Percentiles rank a stretch among this genome's conserved stretches.
phyloP scores from a whole-genome alignment of 2,888 invertebrate genomes.

The Dilophus febrilis region DNA sequence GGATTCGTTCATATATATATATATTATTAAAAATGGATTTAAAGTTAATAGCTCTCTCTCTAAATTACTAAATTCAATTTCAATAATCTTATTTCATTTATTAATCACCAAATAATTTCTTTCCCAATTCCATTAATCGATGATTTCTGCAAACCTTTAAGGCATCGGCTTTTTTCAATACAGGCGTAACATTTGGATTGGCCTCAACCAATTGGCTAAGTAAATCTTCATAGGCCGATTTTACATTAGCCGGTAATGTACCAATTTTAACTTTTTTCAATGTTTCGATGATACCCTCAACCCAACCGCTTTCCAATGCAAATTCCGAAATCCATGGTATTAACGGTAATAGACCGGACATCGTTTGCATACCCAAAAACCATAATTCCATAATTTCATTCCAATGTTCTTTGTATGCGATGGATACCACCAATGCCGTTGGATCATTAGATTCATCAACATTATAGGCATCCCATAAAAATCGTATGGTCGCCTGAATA shows the following conservation, averaged over 20 bases:
- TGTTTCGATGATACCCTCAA: constrained; percentile 68
- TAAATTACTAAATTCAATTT: no score
- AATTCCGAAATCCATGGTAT: constrained; percentile 84
- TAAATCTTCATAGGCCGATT: constrained; percentile 82
- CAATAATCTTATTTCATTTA: no score
- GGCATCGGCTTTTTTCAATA: constrained; percentile 67
- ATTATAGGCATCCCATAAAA: constrained; percentile 83
- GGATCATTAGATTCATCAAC: constrained; percentile 78
- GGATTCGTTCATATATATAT: no score
- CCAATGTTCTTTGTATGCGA: constrained; percentile 77
- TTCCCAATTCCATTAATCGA: constrained; percentile 76
- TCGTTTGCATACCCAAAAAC: constrained; percentile 89
- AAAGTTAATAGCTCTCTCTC: no score
- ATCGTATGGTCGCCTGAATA: constrained; percentile 75
- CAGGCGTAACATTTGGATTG: constrained; percentile 52
- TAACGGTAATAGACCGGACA: constrained; percentile 61
- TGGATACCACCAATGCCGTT: constrained; percentile 62
- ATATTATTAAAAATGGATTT: no score
- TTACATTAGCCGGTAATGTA: constrained; percentile 64
- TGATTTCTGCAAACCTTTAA: constrained; percentile 71
- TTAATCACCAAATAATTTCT: constrained; percentile 73
- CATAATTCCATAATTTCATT: constrained; percentile 78
- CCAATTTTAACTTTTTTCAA: constrained; percentile 70
- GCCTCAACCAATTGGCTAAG: constrained; percentile 69
- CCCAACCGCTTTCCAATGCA: constrained; percentile 87